phyloP scores from a whole-genome alignment of 2,113 vertebrate species.

The Tyrannus savana region DNA sequence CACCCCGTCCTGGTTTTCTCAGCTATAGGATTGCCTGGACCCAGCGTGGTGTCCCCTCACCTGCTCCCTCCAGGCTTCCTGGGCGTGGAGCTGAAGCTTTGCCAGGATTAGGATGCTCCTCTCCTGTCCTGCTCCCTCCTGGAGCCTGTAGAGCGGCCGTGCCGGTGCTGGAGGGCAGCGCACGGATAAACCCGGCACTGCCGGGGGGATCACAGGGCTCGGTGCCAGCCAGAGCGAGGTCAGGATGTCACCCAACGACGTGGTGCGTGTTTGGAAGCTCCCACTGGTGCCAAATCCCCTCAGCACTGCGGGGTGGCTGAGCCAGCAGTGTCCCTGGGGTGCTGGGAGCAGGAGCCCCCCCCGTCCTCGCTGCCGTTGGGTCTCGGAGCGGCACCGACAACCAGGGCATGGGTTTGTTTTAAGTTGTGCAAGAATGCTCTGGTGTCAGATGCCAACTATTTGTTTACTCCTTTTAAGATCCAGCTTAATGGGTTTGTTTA shows the following conservation, averaged over 20 bases:
- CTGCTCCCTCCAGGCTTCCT: neutral
- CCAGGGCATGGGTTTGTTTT: neutral
- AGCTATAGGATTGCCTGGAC: neutral
- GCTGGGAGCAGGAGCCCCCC: neutral
- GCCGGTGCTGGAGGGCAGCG: neutral
- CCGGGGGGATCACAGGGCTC: neutral
- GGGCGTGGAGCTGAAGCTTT: neutral
- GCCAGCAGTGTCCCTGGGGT: fast-evolving
- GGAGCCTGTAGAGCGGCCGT: fast-evolving
- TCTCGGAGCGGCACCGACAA: fast-evolving
- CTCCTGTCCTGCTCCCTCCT: neutral
- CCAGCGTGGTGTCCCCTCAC: neutral
- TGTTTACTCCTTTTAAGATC: constrained; percentile 12
- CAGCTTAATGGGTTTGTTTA: constrained; percentile 32
- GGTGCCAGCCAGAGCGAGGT: fast-evolving
- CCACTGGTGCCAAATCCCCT: neutral
- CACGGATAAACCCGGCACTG: fast-evolving
- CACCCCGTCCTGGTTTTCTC: neutral
- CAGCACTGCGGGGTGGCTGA: neutral
- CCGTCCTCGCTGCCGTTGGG: fast-evolving
- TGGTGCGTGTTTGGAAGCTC: neutral
- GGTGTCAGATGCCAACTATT: constrained; percentile 1
- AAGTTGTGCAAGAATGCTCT: neutral
- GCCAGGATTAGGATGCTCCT: neutral
- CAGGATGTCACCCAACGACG: fast-evolving